A percentile compares a stretch with the other conserved stretches of the same genome.
Conservation (phyloP, 2,888 invertebrate species). For the Lasioglossum morio region DNA sequence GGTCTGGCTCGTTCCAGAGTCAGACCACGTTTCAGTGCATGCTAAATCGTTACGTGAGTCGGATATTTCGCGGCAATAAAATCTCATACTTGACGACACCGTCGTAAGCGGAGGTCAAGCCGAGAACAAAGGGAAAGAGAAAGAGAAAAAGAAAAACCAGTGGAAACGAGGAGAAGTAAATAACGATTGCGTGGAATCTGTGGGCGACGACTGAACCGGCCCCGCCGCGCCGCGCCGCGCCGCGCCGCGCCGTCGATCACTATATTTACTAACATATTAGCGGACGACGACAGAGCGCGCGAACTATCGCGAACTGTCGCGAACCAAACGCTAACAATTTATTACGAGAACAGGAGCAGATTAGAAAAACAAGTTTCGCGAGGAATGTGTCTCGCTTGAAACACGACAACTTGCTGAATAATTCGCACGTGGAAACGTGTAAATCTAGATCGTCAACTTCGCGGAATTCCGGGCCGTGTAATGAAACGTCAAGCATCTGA, state of each 20-base stretch:
- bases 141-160: not conserved
- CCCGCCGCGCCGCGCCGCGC: too few species aligned
- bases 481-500: constrained; percentile 37
- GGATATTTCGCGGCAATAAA: constrained; percentile 61
- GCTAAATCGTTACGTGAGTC: constrained; percentile 59
- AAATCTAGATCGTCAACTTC: constrained; percentile 31
- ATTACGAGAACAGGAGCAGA: not conserved
- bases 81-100: constrained; percentile 56
- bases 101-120: not conserved
- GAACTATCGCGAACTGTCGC: not conserved
- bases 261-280: not conserved
- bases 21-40: constrained; percentile 54
- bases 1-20: constrained; percentile 32
- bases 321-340: constrained; percentile 13
- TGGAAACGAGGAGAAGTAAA: not conserved
- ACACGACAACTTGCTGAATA: constrained; percentile 9
- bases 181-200: constrained; percentile 28
- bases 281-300: not conserved
- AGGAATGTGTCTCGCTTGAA: not conserved
- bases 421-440: constrained; percentile 12
- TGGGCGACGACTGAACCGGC: constrained; percentile 25
- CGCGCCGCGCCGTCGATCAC: too few species aligned
- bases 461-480: constrained; percentile 26
- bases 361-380: not conserved
- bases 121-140: constrained; percentile 10